These are phyloP conservation scores for Xenops minutus DNA, from an alignment of 2,797 vertebrate species.

Conservation along the genomic window DNA sequence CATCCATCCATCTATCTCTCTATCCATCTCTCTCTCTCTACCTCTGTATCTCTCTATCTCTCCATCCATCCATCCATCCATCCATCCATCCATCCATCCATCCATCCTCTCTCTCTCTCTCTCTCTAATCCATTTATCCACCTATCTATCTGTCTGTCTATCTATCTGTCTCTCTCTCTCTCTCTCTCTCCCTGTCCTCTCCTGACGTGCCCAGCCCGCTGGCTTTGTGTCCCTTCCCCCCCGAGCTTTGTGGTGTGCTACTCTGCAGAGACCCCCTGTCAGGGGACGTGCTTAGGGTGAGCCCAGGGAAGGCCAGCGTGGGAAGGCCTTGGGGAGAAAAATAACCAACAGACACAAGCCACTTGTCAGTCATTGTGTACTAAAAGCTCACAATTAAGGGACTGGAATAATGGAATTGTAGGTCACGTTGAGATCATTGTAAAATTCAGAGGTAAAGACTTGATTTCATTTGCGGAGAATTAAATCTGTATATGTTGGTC, in stretches of 20 bases:
- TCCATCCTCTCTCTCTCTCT: too few relatives aligned
- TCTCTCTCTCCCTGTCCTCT: too few relatives aligned
- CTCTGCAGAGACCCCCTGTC: fast-evolving
- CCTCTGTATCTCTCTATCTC: too few relatives aligned
- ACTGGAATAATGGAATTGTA: neutral
- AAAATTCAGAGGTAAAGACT: neutral
- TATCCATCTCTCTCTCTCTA: too few relatives aligned
- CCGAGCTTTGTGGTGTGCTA: neutral
- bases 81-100: too few relatives aligned
- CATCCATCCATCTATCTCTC: too few relatives aligned
- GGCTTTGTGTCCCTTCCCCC: neutral
- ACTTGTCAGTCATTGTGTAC: neutral
- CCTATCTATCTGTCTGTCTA: neutral
- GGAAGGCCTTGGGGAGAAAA: neutral
- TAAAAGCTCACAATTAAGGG: neutral
- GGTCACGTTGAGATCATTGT: neutral
- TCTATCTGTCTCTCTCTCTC: neutral
- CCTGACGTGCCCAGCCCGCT: neutral
- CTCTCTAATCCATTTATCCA: too few relatives aligned
- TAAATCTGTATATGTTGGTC: fast-evolving
- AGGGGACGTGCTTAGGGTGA: fast-evolving
- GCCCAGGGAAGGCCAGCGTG: fast-evolving
- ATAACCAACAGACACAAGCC: neutral
- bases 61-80: too few relatives aligned
- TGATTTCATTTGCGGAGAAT: neutral